phyloP scores from a whole-genome alignment of 2,888 invertebrate species.

The Drosophila tripunctata region DNA sequence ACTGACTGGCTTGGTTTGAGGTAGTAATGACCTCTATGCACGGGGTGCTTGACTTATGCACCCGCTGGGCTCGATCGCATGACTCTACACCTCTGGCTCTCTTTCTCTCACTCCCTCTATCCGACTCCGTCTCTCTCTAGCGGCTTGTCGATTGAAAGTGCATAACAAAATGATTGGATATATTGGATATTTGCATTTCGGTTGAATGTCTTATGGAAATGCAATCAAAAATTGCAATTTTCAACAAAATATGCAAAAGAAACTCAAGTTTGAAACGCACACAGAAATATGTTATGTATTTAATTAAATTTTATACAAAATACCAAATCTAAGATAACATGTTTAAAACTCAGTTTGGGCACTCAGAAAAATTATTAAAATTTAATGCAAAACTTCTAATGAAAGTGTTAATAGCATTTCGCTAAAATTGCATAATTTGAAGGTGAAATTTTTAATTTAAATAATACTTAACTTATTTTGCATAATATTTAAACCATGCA shows the following conservation, averaged over 20 bases:
- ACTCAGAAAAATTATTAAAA: background rate
- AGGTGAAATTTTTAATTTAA: background rate
- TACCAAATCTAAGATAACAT: background rate
- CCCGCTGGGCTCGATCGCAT: slow-evolving; percentile 39
- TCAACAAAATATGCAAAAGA: background rate
- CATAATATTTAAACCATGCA: background rate
- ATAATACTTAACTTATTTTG: background rate
- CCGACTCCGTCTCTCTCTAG: background rate
- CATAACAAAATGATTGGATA: slow-evolving; percentile 1
- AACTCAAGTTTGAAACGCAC: background rate
- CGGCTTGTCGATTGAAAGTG: slow-evolving; percentile 37
- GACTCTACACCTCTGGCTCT: background rate
- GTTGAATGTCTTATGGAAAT: slow-evolving; percentile 6
- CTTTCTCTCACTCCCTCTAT: background rate
- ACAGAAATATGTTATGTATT: too few relatives aligned
- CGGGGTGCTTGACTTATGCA: slow-evolving; percentile 70
- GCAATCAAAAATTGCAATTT: background rate
- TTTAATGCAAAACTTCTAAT: background rate
- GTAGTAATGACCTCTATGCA: slow-evolving; percentile 71
- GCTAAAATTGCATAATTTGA: background rate
- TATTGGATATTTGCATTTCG: background rate
- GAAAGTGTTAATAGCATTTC: background rate
- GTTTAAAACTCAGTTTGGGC: background rate
- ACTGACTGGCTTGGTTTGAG: slow-evolving; percentile 31
- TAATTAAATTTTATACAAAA: too few relatives aligned